Evolutionary conservation across 2,113 vertebrate species (phyloP), one percentile per base, ranked within the genome.

Genomic region (Struthio camelus): DNA sequence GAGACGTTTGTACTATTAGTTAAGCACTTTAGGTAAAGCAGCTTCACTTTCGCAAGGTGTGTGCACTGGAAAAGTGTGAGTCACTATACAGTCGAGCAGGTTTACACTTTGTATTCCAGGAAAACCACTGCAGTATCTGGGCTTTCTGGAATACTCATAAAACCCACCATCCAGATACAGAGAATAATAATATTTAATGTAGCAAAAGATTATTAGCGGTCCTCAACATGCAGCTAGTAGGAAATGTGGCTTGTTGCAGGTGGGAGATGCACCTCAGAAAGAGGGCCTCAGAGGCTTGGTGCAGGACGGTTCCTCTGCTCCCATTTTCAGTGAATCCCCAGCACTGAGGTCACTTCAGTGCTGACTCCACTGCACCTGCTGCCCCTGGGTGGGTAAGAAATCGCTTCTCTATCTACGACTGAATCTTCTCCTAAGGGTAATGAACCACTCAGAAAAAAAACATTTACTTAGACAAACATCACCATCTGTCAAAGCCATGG

Each of bases 131-230:
- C 76, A 84, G 79, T 32, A 61, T 42, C 76, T 93, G 70, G 66
- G 59, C 84, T 94, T 94, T 84, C 93, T 90, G 46, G 75, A 96
- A 96, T 80, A 85, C 69, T 94, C 94, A 80, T 96, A 96, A 97
- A 97, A 97, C 50, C 34, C 64, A 90, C 54, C 62, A 96, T 64
- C 67, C 80, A 96, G 81, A 90, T 94, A 96, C 58, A 93, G 88
- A 96, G 97, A 97, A 97, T 93, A 95, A 85, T 86, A 95, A 50
- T 95, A 81, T 91, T 97, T 96, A 97, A 97, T 95, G 86, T 93
- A 95, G 91, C 94, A 96, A 95, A 94, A 96, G 66, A 84, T 91
- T 93, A 89, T 95, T 93, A 96, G 94, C 50, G 75, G 69, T 89
- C 94, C 86, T 96, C 79, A 72, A 94, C 16, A 86, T 85, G 93